phyloP scores from a whole-genome alignment of 2,888 invertebrate species.

The Drosophila siamana region DNA sequence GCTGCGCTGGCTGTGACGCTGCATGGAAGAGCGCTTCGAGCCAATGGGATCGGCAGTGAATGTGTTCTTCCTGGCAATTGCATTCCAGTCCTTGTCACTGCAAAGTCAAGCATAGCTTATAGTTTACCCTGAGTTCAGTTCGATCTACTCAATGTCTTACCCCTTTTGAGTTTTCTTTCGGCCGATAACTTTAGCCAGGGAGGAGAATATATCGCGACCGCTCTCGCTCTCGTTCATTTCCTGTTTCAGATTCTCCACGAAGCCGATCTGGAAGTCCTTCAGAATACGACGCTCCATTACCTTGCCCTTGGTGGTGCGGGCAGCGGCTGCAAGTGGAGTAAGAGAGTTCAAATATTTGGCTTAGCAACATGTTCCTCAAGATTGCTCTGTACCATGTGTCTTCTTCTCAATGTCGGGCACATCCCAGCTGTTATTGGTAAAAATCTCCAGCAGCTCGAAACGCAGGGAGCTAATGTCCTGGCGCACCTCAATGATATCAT shows the following conservation, averaged over 20 bases:
- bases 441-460: conserved; percentile 96
- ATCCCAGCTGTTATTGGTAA: conserved; percentile 94
- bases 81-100: conserved; percentile 91
- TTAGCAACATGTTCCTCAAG: conserved; percentile 26
- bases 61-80: conserved; percentile 91
- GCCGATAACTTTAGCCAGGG: conserved; percentile 93
- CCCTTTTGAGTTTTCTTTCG: conserved; percentile 85
- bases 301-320: conserved; percentile 90
- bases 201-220: conserved; percentile 92
- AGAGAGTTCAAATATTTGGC: neutral
- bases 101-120: neutral
- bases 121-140: too few relatives aligned
- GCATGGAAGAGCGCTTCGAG: conserved; percentile 89
- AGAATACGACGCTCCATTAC: conserved; percentile 94
- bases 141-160: conserved; percentile 49
- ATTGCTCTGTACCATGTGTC: conserved; percentile 79
- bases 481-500: conserved; percentile 98
- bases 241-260: conserved; percentile 92
- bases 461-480: conserved; percentile 98
- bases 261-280: conserved; percentile 96
- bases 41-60: conserved; percentile 91
- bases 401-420: conserved; percentile 91
- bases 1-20: conserved; percentile 89
- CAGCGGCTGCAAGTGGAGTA: conserved; percentile 86
- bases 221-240: conserved; percentile 90